These are phyloP conservation scores for Lateolabrax maculatus DNA, from an alignment of 2,797 vertebrate genomes.

Conservation along the genomic window DNA sequence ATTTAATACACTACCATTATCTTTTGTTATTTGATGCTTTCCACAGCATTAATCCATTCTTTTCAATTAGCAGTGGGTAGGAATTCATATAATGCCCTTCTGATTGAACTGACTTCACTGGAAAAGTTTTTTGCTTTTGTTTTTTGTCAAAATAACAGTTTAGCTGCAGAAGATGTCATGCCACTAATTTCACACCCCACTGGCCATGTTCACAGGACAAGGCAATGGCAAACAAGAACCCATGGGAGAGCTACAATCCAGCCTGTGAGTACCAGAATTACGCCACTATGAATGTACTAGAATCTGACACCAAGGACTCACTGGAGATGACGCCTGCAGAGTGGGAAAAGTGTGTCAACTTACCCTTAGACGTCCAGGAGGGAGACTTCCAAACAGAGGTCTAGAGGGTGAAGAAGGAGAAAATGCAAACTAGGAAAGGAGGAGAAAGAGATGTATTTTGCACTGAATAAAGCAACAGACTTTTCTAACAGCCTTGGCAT, in stretches of 20 bases:
- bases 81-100: conserved; percentile 54
- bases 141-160: conserved; percentile 34
- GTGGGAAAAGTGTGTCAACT: conserved; percentile 99
- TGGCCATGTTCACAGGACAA: conserved; percentile 91
- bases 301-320: conserved; percentile 95
- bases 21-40: conserved; percentile 79
- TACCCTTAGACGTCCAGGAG: conserved; percentile 99
- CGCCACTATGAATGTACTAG: conserved; percentile 98
- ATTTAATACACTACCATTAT: conserved; percentile 75
- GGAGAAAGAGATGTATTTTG: conserved; percentile 89
- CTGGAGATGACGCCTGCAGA: conserved; percentile 98
- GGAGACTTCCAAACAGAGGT: conserved; percentile 99
- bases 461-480: conserved; percentile 94
- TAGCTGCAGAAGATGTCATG: conserved; percentile 63
- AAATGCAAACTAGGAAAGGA: conserved; percentile 76
- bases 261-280: conserved; percentile 99
- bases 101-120: conserved; percentile 56
- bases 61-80: conserved; percentile 63
- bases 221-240: conserved; percentile 94
- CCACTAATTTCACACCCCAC: conserved; percentile 70
- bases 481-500: conserved; percentile 93
- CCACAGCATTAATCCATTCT: conserved; percentile 76
- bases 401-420: conserved; percentile 80
- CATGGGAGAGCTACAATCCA: conserved; percentile 99
- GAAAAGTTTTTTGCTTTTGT: conserved; percentile 28